phyloP scores from a whole-genome alignment of 1,140 invertebrate species.

The Pseudomyrmex flavicornis region DNA sequence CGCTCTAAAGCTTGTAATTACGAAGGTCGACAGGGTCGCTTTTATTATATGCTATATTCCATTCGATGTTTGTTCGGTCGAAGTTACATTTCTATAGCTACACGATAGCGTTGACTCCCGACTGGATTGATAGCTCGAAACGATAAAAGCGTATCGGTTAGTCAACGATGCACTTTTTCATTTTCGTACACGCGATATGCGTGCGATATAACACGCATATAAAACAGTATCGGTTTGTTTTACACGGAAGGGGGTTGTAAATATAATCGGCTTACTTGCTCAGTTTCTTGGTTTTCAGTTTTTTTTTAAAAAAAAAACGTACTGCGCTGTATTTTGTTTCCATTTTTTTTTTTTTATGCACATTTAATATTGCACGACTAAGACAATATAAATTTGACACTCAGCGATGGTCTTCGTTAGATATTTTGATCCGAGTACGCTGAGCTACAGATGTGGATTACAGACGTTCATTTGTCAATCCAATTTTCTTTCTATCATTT shows the following conservation, averaged over 20 bases:
- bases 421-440: background rate
- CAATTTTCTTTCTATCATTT: background rate
- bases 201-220: no score
- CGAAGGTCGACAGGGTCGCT: slow-evolving; percentile 28
- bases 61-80: slow-evolving; percentile 5
- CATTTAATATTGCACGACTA: background rate
- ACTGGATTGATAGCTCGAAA: slow-evolving; percentile 62
- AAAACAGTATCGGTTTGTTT: slow-evolving; percentile 61
- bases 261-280: slow-evolving; percentile 25
- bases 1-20: slow-evolving; percentile 41
- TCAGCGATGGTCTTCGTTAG: background rate
- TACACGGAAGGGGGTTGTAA: background rate
- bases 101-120: slow-evolving; percentile 55
- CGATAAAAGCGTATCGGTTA: slow-evolving; percentile 72
- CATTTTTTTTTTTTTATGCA: background rate
- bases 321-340: slow-evolving; percentile 22
- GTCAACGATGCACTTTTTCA: slow-evolving; percentile 73
- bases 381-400: slow-evolving; percentile 11
- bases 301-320: background rate
- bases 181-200: slow-evolving; percentile 53
- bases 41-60: slow-evolving; percentile 33
- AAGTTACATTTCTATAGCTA: slow-evolving; percentile 24
- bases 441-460: background rate
- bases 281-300: slow-evolving; percentile 39
- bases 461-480: background rate